Evolutionary conservation across 2,113 vertebrate genomes (phyloP).

Genomic region (Chloropsis cyanopogon): DNA sequence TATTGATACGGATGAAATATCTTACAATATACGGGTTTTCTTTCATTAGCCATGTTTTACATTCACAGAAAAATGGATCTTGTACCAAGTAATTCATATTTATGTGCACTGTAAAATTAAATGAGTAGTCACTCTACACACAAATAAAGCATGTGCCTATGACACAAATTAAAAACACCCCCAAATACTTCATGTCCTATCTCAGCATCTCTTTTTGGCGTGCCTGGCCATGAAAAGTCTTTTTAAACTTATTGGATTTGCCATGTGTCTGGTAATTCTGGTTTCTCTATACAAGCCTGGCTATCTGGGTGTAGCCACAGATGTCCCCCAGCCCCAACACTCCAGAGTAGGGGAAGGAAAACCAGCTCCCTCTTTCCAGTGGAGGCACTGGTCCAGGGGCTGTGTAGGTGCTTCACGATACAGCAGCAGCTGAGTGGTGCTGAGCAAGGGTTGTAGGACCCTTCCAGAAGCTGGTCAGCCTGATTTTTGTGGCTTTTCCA

Average conservation of each 20-base stretch:
- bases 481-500: not conserved
- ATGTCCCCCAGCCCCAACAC: not conserved
- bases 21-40: slow-evolving; percentile 5
- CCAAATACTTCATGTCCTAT: not conserved
- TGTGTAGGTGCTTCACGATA: not conserved
- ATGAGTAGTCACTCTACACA: not conserved
- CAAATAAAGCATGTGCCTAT: not conserved
- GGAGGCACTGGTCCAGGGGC: not conserved
- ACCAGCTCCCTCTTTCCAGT: not conserved
- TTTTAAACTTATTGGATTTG: not conserved
- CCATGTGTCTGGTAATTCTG: not conserved
- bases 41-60: slow-evolving; percentile 12
- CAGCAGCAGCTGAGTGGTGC: not conserved
- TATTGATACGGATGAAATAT: slow-evolving; percentile 1
- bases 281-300: not conserved
- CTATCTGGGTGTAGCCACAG: not conserved
- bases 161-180: slow-evolving; percentile 23
- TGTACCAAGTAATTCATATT: not conserved
- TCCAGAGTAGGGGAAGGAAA: not conserved
- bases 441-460: not conserved
- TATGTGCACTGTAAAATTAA: slow-evolving; percentile 19
- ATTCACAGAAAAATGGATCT: slow-evolving; percentile 10
- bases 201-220: not conserved
- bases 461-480: not conserved
- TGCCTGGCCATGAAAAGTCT: not conserved